Conservation (phyloP, 1,140 invertebrate genomes). For the Aricia agestis region DNA sequence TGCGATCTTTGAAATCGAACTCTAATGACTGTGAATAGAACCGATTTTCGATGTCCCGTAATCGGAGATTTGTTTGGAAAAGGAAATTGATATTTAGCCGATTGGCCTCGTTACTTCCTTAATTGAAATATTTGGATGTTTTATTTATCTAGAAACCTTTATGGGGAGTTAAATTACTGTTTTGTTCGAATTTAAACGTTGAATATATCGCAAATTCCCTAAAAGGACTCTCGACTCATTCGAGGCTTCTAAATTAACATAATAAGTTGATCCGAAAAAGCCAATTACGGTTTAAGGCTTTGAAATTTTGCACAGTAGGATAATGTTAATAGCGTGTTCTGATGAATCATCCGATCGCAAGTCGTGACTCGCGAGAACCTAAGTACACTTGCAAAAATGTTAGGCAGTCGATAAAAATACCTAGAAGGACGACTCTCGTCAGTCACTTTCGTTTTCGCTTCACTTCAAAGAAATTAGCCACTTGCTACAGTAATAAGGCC, state of each 20-base stretch:
- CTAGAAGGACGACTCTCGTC: not conserved
- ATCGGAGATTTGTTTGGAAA: conserved; percentile 30
- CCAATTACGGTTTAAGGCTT: too few relatives aligned
- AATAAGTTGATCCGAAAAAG: too few relatives aligned
- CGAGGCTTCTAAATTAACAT: not conserved
- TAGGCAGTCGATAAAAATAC: not conserved
- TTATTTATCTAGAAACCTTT: not conserved
- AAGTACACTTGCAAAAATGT: too few relatives aligned
- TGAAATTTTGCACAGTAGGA: too few relatives aligned
- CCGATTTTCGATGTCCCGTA: conserved; percentile 29
- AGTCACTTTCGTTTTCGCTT: conserved; percentile 5
- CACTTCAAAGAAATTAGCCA: conserved; percentile 21
- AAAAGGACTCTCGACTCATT: not conserved
- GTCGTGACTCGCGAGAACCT: too few relatives aligned
- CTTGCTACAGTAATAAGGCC: conserved; percentile 26
- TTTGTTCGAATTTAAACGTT: not conserved
- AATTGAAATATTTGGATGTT: conserved; percentile 29
- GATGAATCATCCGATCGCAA: too few relatives aligned
- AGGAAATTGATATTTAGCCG: conserved; percentile 34
- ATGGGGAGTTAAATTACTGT: not conserved
- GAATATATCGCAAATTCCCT: not conserved
- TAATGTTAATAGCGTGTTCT: too few relatives aligned
- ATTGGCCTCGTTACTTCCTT: conserved; percentile 27
- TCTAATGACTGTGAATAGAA: conserved; percentile 42
- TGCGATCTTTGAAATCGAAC: conserved; percentile 38